Base-by-base conservation (phyloP, 2,888 invertebrate genomes). In the Sicus ferrugineus region DNA sequence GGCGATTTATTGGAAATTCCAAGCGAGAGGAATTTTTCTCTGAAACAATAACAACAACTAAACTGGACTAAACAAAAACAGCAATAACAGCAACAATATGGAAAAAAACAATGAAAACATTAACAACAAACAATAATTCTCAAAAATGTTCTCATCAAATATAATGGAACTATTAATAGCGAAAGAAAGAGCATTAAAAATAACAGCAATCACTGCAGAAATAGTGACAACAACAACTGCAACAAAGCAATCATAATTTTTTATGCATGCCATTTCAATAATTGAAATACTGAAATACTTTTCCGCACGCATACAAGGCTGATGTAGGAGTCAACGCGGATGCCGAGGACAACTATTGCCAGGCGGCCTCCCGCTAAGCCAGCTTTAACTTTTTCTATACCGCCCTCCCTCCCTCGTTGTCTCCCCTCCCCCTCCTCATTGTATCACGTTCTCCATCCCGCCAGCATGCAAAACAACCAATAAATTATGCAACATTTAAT, bases 181-280 rank as follows among this genome's bases (percentile, higher is more conserved):
- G 6, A 59, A 5, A 59, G 26, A 31, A 59, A n/a, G 21, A 34
- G 19, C 59, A 59, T 38, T 19, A 59, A 30, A 16, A 31, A 3
- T 31, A 31, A 7, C n/a, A 38, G 21, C 16, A 61, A 42, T 42
- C 19, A 42, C 23, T 42, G 42, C 26, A 2, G 30, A 9, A 16
- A 56, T 7, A n/a, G 9, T 11, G 46, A 46, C n/a, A 46, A 46
- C 3, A 31, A 26, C 30, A 30, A 56, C 56, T 30, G 30, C 56
- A 42, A 38, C 64, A 48, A 30, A 31, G 21, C 48, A 48, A 64
- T 50, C 28, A 64, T 61, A 14, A 23, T 64, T 50, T 28, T 21
- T 50, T 31, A 50, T 64, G 48, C 64, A 64, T 64, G 64, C 64
- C 50, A 30, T 64, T 64, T 64, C 50, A 64, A 64, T 64, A 64